These are phyloP conservation scores for Archaeoteleia sp. DNA, from an alignment of 2,888 invertebrate genomes.

Conservation along the genomic window DNA sequence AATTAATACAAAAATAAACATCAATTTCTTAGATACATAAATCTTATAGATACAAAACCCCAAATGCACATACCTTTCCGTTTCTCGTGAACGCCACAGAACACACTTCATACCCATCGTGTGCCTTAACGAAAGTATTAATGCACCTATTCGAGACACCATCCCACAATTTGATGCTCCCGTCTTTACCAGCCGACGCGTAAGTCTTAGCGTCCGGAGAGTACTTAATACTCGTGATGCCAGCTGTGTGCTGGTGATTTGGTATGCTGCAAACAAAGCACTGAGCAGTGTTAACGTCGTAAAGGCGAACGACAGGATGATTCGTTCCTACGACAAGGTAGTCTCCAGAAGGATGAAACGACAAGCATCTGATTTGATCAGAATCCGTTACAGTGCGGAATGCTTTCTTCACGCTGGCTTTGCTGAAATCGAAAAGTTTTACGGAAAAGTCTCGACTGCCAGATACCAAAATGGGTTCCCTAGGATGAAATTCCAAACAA, in stretches of 20 bases:
- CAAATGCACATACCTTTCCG: constrained; percentile 84
- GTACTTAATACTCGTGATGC: constrained; percentile 86
- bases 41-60: too few relatives aligned
- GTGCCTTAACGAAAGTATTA: constrained; percentile 94
- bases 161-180: constrained; percentile 97
- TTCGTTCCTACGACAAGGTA: constrained; percentile 95
- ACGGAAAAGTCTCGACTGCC: constrained; percentile 96
- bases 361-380: constrained; percentile 90
- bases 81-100: constrained; percentile 96
- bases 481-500: constrained; percentile 96
- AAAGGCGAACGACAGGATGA: constrained; percentile 91
- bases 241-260: constrained; percentile 86
- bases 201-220: constrained; percentile 83
- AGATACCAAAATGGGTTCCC: constrained; percentile 94
- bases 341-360: constrained; percentile 97
- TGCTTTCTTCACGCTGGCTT: constrained; percentile 98
- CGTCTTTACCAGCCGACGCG: constrained; percentile 94
- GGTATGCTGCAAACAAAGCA: constrained; percentile 96
- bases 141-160: constrained; percentile 95
- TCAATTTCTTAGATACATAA: neutral
- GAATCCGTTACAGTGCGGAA: constrained; percentile 97
- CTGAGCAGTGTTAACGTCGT: constrained; percentile 96
- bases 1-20: constrained; percentile 6
- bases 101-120: constrained; percentile 95
- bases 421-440: constrained; percentile 98